Evolutionary conservation across 2,113 vertebrate genomes (phyloP), one percentile per base, ranked within the genome.

Genomic region (Sorex araneus): DNA sequence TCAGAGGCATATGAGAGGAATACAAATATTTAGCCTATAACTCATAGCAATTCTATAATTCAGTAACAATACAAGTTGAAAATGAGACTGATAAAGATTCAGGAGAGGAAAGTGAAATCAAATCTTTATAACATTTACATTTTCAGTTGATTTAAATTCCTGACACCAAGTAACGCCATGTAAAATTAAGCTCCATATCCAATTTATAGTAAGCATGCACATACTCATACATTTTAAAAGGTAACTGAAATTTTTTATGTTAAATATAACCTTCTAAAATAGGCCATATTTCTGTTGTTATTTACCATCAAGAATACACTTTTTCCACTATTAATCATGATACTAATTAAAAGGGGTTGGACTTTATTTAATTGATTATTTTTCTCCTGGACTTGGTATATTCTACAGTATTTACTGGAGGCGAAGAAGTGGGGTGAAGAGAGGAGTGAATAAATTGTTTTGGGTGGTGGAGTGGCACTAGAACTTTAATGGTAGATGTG

Each of bases 81-180:
- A 19, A 15, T 40, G 3, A 92, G 23, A 66, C 9, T 32, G 7
- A 79, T n/a, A 84, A 60, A 30, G n/a, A 90, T 74, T 81, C 67
- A 69, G 2, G 9, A 77, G 8, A 85, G 57, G n/a, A 84, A 79
- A 54, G 21, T 25, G 0, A 19, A 91, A 86, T 8, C 43, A 91
- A 9, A 47, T 25, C 34, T 80, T 82, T 67, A 69, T 69, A 74
- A 67, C 5, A 70, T 88, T 88, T 93, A 60, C 27, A 83, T 50
- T 54, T 75, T 79, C 74, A 83, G 13, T 66, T 93, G 57, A 89
- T 25, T 85, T 85, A 81, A 70, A 77, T 78, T 88, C 6, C 10
- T 76, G 40, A 77, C 7, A 47, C 12, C 10, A 79, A 94, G 4
- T 32, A 89, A 8, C 64, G 2, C n/a, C 15, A 77, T 67, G 67